A percentile compares a stretch with the other conserved stretches of the same genome.
These are phyloP conservation scores for Hemitrygon akajei DNA, from an alignment of 2,797 vertebrate species.

Conservation along the genomic window DNA sequence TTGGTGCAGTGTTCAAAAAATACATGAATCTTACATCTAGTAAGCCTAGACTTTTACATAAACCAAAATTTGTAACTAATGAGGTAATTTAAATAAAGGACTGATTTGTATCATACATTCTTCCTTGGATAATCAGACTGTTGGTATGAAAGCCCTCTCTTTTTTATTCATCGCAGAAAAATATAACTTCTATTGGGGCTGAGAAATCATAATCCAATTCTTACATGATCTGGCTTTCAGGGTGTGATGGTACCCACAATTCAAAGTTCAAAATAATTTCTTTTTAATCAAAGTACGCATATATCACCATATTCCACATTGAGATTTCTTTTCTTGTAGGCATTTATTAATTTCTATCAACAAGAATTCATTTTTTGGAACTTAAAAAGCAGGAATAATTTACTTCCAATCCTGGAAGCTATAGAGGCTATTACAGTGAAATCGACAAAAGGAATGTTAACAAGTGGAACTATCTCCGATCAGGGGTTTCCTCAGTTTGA, in stretches of 20 bases:
- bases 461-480: not conserved
- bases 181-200: not conserved
- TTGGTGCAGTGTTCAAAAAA: not conserved
- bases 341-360: too few relatives aligned
- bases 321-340: too few relatives aligned
- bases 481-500: not conserved
- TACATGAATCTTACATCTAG: not conserved
- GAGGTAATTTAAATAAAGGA: not conserved
- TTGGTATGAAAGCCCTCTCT: not conserved
- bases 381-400: not conserved
- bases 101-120: not conserved
- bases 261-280: not conserved
- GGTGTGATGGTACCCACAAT: not conserved
- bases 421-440: not conserved
- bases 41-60: too few relatives aligned
- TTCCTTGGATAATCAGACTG: not conserved
- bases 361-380: not conserved
- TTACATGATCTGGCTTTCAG: not conserved
- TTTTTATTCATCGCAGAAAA: not conserved
- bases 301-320: too few relatives aligned
- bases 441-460: not conserved
- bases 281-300: too few relatives aligned
- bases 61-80: too few relatives aligned
- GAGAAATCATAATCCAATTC: not conserved
- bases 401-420: not conserved